Percentiles rank a stretch among this genome's conserved stretches.
Conservation (phyloP, 2,113 vertebrate species). For the Narcine bancroftii region DNA sequence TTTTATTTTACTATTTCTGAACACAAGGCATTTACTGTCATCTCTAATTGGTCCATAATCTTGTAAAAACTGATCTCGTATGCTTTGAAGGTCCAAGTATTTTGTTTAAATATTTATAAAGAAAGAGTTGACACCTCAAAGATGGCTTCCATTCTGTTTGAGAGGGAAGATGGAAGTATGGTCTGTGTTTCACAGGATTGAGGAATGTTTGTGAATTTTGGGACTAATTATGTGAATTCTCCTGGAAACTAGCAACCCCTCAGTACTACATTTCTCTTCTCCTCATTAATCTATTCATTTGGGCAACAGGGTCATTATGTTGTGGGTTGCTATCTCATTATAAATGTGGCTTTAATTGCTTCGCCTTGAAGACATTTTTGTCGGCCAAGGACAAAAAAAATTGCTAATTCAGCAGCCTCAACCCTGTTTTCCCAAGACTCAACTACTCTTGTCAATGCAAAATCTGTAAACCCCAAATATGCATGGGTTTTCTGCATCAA, state of each 20-base stretch:
- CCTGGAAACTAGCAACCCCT: neutral
- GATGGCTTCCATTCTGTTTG: neutral
- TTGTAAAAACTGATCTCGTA: neutral
- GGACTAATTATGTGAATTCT: neutral
- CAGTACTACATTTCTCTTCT: neutral
- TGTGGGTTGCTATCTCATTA: neutral
- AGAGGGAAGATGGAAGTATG: neutral
- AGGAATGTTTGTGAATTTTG: neutral
- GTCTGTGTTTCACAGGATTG: neutral
- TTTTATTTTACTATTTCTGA: neutral
- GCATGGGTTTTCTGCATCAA: neutral
- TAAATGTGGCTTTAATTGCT: neutral
- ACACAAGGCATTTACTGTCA: neutral
- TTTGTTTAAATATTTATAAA: neutral
- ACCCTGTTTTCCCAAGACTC: constrained; percentile 22
- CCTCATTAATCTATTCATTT: too few relatives aligned
- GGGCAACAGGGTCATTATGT: too few relatives aligned
- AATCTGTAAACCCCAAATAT: neutral
- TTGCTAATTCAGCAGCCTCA: neutral
- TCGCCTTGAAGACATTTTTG: neutral
- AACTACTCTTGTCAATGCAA: neutral
- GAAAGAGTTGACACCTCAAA: neutral
- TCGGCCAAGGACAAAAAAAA: neutral
- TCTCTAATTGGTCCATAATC: neutral
- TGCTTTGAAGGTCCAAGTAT: neutral